phyloP scores from a whole-genome alignment of 2,113 vertebrate species.

The Leucosticte australis region DNA sequence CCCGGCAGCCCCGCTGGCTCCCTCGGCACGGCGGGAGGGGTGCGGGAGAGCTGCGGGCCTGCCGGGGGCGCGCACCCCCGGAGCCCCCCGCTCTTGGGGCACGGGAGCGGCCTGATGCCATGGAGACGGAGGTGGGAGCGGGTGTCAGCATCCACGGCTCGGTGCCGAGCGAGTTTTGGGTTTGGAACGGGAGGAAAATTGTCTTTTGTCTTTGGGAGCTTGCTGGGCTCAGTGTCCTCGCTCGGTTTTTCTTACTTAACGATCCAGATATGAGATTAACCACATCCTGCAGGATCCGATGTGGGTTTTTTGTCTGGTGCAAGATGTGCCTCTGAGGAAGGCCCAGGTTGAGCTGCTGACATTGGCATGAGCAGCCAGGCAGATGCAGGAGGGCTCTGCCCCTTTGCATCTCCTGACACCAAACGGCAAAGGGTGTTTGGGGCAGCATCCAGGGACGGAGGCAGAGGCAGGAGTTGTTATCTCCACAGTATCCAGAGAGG shows the following conservation, averaged over 20 bases:
- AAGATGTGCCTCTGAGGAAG: background rate
- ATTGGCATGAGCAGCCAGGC: fast-evolving
- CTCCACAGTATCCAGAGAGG: background rate
- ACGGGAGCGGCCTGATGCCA: background rate
- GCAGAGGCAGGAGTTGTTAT: background rate
- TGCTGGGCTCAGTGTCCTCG: background rate
- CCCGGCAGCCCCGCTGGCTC: background rate
- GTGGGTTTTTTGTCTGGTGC: background rate
- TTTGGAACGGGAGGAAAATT: background rate
- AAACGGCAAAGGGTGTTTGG: background rate
- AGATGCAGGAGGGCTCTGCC: background rate
- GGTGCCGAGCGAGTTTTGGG: background rate
- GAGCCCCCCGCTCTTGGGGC: background rate
- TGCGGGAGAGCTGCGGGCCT: no score
- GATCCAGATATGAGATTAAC: background rate
- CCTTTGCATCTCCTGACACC: background rate
- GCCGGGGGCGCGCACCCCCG: background rate
- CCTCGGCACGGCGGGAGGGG: no score
- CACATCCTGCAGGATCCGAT: background rate
- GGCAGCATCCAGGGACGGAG: background rate
- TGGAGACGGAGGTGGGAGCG: background rate
- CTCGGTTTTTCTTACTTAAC: background rate
- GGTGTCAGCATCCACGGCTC: background rate
- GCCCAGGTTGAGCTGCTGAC: background rate
- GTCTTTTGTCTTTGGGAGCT: background rate